Evolutionary conservation across 2,113 vertebrate species (phyloP).

Genomic region (Hepsetus odoe): DNA sequence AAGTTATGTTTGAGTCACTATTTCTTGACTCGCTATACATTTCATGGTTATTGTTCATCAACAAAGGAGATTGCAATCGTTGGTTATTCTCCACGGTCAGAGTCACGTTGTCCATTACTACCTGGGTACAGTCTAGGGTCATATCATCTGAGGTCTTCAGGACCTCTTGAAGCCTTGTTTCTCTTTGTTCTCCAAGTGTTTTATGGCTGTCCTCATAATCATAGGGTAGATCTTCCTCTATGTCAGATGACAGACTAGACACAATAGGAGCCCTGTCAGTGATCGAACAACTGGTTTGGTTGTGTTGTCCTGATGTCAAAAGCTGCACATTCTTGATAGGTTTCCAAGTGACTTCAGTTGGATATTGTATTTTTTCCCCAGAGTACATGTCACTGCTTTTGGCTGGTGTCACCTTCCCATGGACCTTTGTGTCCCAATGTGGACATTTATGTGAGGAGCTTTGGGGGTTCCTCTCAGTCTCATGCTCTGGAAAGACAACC

Average conservation of each 20-base stretch:
- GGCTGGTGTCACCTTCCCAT: slow-evolving; percentile 3
- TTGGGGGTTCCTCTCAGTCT: slow-evolving; percentile 22
- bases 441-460: slow-evolving; percentile 5
- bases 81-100: slow-evolving; percentile 51
- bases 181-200: slow-evolving; percentile 40
- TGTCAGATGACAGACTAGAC: slow-evolving; percentile 56
- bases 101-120: slow-evolving; percentile 29
- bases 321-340: slow-evolving; percentile 25
- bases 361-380: slow-evolving; percentile 18
- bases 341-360: slow-evolving; percentile 13
- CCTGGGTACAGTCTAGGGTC: neutral
- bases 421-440: no score
- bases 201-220: slow-evolving; percentile 53
- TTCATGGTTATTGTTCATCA: slow-evolving; percentile 54
- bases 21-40: slow-evolving; percentile 11
- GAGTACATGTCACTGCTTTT: slow-evolving; percentile 17
- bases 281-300: slow-evolving; percentile 66
- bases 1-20: slow-evolving; percentile 14
- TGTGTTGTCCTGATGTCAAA: slow-evolving; percentile 58
- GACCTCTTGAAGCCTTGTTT: neutral
- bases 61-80: slow-evolving; percentile 25
- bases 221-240: slow-evolving; percentile 43
- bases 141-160: neutral
- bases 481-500: slow-evolving; percentile 40
- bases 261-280: slow-evolving; percentile 54